Evolutionary conservation across 2,888 invertebrate species (phyloP).

Genomic region (Clunio marinus): DNA sequence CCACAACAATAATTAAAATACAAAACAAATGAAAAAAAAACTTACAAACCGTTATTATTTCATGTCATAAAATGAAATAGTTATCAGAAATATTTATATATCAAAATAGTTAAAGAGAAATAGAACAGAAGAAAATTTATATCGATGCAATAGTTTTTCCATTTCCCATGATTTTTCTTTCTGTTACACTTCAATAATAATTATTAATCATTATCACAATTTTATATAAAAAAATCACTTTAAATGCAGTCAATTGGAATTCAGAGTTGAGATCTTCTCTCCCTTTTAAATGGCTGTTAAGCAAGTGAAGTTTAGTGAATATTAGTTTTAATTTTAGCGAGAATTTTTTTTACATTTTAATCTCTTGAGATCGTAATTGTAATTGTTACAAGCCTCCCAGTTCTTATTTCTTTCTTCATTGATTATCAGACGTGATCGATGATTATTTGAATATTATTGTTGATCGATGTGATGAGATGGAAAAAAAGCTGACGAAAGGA

Average conservation of each 20-base stretch:
- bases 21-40: no score
- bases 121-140: slow-evolving; percentile 4
- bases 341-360: slow-evolving; percentile 33
- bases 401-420: no score
- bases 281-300: slow-evolving; percentile 34
- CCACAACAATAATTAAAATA: no score
- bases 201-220: no score
- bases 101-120: slow-evolving; percentile 9
- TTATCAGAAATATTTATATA: neutral
- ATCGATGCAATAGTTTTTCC: slow-evolving; percentile 10
- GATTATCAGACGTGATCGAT: no score
- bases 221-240: no score
- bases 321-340: slow-evolving; percentile 35
- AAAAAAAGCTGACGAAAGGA: no score
- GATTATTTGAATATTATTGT: no score
- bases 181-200: neutral
- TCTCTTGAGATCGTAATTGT: slow-evolving; percentile 37
- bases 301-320: slow-evolving; percentile 12
- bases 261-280: no score
- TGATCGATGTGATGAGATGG: no score
- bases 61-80: slow-evolving; percentile 33
- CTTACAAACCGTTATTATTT: neutral
- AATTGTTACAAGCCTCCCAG: no score
- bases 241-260: no score
- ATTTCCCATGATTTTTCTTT: neutral